Conservation (phyloP, 2,888 invertebrate species). For the Halocaridina rubra region DNA sequence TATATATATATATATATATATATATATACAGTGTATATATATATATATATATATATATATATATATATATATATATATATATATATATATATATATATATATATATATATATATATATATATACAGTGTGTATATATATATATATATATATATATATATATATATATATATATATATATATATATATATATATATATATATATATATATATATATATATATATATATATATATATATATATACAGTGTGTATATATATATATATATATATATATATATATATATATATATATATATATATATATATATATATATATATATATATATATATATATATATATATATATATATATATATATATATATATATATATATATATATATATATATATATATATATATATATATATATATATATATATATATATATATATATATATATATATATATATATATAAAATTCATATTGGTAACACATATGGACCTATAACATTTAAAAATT, state of each 20-base stretch:
- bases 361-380: background rate
- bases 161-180: too few relatives aligned
- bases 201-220: too few relatives aligned
- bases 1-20: too few relatives aligned
- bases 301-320: background rate
- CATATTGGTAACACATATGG: background rate
- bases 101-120: too few relatives aligned
- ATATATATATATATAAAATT: background rate
- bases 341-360: background rate
- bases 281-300: background rate
- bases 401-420: constrained; percentile 29
- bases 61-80: too few relatives aligned
- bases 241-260: too few relatives aligned
- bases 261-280: background rate
- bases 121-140: too few relatives aligned
- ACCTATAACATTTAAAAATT: background rate
- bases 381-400: constrained; percentile 23
- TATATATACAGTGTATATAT: too few relatives aligned
- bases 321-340: background rate
- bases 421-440: constrained; percentile 4
- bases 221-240: background rate
- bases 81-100: too few relatives aligned
- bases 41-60: too few relatives aligned
- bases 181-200: too few relatives aligned
- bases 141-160: too few relatives aligned